phyloP scores from a whole-genome alignment of 2,113 vertebrate species.

The Ailurus styani region DNA sequence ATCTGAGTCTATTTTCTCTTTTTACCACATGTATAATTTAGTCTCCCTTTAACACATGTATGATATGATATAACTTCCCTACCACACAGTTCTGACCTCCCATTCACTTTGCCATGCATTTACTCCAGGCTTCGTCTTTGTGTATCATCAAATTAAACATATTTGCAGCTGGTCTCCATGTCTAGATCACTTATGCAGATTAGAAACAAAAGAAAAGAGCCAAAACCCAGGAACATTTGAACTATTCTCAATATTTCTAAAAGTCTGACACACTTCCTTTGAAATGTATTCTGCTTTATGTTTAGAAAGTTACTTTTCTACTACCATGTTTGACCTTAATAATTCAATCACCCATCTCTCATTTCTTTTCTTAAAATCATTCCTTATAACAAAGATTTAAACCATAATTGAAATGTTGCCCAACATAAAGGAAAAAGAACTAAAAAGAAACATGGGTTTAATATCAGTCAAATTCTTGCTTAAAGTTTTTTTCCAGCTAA shows the following conservation, averaged over 20 bases:
- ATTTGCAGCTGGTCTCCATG: constrained; percentile 53
- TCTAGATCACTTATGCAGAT: constrained; percentile 49
- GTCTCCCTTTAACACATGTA: background rate
- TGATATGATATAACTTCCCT: background rate
- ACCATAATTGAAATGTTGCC: background rate
- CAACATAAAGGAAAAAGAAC: background rate
- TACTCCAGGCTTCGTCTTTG: constrained; percentile 9
- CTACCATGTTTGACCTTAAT: background rate
- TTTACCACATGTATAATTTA: background rate
- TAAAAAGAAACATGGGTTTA: background rate
- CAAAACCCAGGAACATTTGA: constrained; percentile 32
- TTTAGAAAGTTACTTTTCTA: constrained; percentile 52
- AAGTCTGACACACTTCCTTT: constrained; percentile 37
- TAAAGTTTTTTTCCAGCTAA: background rate
- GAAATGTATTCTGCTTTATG: constrained; percentile 46
- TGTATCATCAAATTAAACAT: constrained; percentile 46
- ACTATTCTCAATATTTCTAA: constrained; percentile 26
- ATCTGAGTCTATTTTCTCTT: background rate
- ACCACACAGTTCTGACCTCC: background rate
- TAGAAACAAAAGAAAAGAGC: constrained; percentile 46
- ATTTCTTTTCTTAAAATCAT: constrained; percentile 26
- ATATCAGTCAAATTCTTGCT: background rate
- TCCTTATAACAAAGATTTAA: background rate
- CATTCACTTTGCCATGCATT: constrained; percentile 35
- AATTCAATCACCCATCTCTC: background rate